phyloP scores from a whole-genome alignment of 2,797 vertebrate species.

The Apogon hyalosoma region DNA sequence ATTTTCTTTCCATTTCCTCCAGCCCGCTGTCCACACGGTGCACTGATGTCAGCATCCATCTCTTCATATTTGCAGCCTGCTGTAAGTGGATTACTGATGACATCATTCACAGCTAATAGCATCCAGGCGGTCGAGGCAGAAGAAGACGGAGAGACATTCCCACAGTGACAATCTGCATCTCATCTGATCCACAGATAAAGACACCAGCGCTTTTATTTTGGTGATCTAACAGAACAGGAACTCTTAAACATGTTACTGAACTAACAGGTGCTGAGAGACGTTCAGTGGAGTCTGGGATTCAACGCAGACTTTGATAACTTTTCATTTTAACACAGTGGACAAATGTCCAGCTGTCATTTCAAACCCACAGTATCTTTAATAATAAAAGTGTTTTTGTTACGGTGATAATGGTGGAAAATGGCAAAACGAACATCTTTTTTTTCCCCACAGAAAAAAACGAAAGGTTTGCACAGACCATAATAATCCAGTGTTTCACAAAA shows the following conservation, averaged over 20 bases:
- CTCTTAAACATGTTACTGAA: no score
- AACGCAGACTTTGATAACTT: no score
- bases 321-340: no score
- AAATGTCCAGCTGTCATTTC: no score
- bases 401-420: no score
- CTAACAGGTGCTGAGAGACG: no score
- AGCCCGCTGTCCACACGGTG: conserved; percentile 6
- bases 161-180: conserved; percentile 2
- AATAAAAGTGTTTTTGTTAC: no score
- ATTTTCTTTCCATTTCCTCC: conserved; percentile 2
- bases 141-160: conserved; percentile 14
- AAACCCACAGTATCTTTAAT: no score
- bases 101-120: conserved; percentile 57
- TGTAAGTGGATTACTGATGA: conserved; percentile 58
- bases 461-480: conserved; percentile 27
- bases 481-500: conserved; percentile 43
- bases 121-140: conserved; percentile 44
- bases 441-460: no score
- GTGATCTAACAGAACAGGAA: no score
- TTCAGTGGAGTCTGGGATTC: no score
- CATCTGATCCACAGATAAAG: conserved; percentile 8
- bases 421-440: no score
- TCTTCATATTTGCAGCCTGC: conserved; percentile 47
- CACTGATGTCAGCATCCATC: conserved; percentile 49
- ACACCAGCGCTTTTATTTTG: neutral